Evolutionary conservation across 30 jellyfish, hydroid and myxozoan species (phyloP).

Genomic region (Hydractinia symbiolongicarpus): DNA sequence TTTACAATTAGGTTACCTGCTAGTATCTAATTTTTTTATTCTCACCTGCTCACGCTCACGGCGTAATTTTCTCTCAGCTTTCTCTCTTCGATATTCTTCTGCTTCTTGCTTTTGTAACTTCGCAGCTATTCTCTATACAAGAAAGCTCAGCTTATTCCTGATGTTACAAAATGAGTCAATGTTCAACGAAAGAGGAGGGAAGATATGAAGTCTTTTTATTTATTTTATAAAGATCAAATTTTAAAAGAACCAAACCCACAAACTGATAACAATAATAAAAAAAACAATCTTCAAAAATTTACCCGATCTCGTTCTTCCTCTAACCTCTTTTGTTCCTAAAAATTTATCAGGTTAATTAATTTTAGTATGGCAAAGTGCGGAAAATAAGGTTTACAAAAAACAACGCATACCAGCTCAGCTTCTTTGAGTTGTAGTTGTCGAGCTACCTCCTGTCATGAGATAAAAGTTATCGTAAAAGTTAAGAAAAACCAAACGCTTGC

Average conservation of each 20-base stretch:
- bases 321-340: conserved; percentile 4
- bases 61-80: conserved; percentile 12
- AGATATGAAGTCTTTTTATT: no score
- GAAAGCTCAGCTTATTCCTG: not conserved
- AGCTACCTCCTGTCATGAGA: not conserved
- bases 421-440: not conserved
- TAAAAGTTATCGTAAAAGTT: no score
- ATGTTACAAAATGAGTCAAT: no score
- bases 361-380: no score
- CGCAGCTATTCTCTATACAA: conserved; percentile 22
- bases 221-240: no score
- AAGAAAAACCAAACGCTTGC: no score
- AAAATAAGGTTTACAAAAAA: not conserved
- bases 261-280: not conserved
- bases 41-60: not conserved
- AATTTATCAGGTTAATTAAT: no score
- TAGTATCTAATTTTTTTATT: not conserved
- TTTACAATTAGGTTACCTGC: no score
- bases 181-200: no score
- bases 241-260: not conserved
- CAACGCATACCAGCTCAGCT: conserved; percentile 3
- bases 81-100: conserved; percentile 19
- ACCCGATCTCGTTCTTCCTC: conserved; percentile 15
- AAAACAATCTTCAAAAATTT: not conserved
- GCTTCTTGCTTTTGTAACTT: conserved; percentile 28